Conservation (phyloP, 2,113 vertebrate genomes). For the Australoheros scitulus region DNA sequence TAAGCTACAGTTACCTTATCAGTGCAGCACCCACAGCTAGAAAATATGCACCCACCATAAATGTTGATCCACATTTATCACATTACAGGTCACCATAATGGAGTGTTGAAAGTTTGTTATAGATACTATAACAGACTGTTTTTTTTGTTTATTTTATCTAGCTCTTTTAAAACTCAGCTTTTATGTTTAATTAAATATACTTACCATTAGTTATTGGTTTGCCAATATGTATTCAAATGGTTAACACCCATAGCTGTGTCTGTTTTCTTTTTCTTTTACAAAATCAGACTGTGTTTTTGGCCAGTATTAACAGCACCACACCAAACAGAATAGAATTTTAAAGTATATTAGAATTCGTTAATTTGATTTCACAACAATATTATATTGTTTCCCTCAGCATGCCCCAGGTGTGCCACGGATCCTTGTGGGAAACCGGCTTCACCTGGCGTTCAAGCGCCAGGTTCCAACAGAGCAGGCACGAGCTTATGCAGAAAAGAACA, state of each 20-base stretch:
- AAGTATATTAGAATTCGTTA: not conserved
- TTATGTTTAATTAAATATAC: too few relatives aligned
- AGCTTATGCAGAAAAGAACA: conserved; percentile 95
- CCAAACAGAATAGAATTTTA: not conserved
- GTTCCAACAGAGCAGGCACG: conserved; percentile 96
- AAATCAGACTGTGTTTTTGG: too few relatives aligned
- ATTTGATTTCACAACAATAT: not conserved
- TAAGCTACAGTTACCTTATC: not conserved
- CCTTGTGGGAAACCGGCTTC: conserved; percentile 95
- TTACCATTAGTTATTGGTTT: too few relatives aligned
- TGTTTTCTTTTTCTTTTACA: too few relatives aligned
- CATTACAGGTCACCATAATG: not conserved
- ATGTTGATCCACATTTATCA: fast-evolving
- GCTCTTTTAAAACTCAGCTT: too few relatives aligned
- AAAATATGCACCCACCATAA: not conserved
- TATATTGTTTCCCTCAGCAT: conserved; percentile 79
- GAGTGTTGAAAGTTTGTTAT: too few relatives aligned
- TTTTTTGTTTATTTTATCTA: too few relatives aligned
- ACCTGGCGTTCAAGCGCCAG: conserved; percentile 95
- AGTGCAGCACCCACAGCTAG: not conserved
- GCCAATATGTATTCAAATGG: too few relatives aligned
- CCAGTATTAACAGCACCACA: too few relatives aligned
- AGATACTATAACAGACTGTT: too few relatives aligned
- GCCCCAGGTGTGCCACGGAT: conserved; percentile 97
- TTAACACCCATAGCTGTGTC: too few relatives aligned